Percentiles rank a stretch among this genome's conserved stretches.
Evolutionary conservation across 1,140 invertebrate species (phyloP).

Genomic region (Drosophila nasuta): DNA sequence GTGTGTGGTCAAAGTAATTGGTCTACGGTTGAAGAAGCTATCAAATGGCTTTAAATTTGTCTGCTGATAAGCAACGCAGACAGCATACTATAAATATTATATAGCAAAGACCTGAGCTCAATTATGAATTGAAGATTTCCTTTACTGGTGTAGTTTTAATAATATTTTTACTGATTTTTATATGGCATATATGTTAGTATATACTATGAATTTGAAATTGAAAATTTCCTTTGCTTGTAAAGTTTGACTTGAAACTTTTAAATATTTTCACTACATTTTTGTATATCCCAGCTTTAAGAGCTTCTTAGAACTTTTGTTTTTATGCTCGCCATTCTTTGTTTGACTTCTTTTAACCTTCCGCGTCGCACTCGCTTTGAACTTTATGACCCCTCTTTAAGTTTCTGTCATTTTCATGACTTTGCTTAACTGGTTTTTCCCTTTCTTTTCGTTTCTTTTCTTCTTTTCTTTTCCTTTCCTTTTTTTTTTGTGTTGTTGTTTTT

Average conservation of each 20-base stretch:
- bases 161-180: too few relatives aligned
- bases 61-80: background rate
- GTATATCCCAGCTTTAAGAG: background rate
- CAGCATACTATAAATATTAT: background rate
- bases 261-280: background rate
- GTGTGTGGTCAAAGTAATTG: conserved; percentile 44
- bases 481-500: background rate
- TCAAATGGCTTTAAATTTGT: conserved; percentile 1
- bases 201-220: too few relatives aligned
- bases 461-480: background rate
- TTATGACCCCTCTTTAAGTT: conserved; percentile 12
- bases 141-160: too few relatives aligned
- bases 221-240: background rate
- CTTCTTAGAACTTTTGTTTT: background rate
- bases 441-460: background rate
- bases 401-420: conserved; percentile 31
- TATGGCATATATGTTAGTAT: too few relatives aligned
- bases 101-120: too few relatives aligned
- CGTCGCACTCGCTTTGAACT: conserved; percentile 10
- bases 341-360: background rate
- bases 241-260: background rate
- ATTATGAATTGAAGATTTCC: too few relatives aligned
- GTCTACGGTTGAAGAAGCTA: background rate
- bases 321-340: conserved; percentile 4
- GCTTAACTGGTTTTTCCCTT: conserved; percentile 2